A percentile compares a stretch with the other conserved stretches of the same genome.
Conservation (phyloP, 2,113 vertebrate species). For the Boulengeromyrus knoepffleri region DNA sequence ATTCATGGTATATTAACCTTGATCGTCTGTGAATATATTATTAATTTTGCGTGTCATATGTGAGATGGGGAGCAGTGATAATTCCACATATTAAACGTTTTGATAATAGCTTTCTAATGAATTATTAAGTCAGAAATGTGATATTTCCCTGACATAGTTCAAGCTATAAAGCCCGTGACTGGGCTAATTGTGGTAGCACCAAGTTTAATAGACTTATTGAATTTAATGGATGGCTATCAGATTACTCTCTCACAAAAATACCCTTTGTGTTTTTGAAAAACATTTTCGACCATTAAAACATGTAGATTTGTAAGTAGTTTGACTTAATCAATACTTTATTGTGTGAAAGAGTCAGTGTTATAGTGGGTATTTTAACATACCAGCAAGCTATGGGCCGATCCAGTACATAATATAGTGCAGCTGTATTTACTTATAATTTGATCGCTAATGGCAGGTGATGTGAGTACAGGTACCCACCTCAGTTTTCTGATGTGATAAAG, state of each 20-base stretch:
- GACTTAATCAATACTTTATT: not conserved
- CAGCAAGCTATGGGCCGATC: not conserved
- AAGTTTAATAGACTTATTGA: not conserved
- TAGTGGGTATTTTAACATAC: not conserved
- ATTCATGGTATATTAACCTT: not conserved
- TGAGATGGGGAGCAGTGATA: not conserved
- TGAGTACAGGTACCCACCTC: not conserved
- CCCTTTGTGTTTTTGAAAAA: not conserved
- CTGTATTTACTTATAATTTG: not conserved
- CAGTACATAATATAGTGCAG: not conserved
- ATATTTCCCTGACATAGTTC: not conserved
- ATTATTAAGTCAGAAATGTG: not conserved
- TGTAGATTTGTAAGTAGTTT: not conserved
- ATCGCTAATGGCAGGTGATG: not conserved
- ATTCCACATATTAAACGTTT: not conserved
- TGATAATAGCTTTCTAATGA: not conserved
- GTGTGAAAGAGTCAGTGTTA: not conserved
- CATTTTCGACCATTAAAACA: not conserved
- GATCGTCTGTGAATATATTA: not conserved
- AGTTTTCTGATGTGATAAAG: not conserved
- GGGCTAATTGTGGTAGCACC: not conserved
- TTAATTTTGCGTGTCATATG: not conserved
- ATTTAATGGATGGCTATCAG: not conserved
- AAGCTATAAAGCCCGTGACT: not conserved
- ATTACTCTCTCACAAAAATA: not conserved